Conservation (phyloP, 2,797 vertebrate genomes). For the Phyllotis vaccarum region DNA sequence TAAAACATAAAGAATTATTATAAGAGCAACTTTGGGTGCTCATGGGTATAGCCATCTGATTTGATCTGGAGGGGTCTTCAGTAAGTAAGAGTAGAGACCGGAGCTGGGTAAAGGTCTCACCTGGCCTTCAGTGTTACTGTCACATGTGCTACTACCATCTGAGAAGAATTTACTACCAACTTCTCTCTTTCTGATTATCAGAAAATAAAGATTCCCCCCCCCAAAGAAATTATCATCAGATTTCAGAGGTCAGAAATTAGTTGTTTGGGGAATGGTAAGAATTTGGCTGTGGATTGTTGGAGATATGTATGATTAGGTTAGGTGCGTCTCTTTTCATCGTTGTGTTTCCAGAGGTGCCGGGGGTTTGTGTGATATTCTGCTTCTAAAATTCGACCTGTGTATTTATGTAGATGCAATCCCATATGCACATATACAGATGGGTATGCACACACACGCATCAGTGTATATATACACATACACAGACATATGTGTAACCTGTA, state of each 20-base stretch:
- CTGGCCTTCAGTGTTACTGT: background rate
- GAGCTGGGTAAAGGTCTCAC: no score
- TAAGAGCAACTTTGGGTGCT: background rate
- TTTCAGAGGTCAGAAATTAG: background rate
- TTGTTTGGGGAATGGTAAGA: background rate
- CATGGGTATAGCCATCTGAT: background rate
- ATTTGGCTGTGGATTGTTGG: background rate
- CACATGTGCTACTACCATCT: background rate
- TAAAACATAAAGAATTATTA: background rate
- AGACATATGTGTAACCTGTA: background rate
- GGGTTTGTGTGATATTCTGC: background rate
- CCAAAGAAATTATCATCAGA: background rate
- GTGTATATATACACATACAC: background rate
- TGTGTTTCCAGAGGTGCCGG: background rate
- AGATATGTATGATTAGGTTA: background rate
- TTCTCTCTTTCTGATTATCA: accelerated
- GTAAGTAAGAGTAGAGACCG: background rate
- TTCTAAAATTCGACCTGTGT: slow-evolving; percentile 22
- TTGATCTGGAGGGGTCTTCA: background rate
- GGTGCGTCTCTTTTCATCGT: background rate
- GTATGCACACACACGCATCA: background rate
- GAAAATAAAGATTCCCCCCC: background rate
- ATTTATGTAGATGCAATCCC: slow-evolving; percentile 22
- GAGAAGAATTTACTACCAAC: accelerated
- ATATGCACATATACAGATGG: background rate